These are phyloP conservation scores for Tipula unca DNA, from an alignment of 2,888 invertebrate species.

Conservation along the genomic window DNA sequence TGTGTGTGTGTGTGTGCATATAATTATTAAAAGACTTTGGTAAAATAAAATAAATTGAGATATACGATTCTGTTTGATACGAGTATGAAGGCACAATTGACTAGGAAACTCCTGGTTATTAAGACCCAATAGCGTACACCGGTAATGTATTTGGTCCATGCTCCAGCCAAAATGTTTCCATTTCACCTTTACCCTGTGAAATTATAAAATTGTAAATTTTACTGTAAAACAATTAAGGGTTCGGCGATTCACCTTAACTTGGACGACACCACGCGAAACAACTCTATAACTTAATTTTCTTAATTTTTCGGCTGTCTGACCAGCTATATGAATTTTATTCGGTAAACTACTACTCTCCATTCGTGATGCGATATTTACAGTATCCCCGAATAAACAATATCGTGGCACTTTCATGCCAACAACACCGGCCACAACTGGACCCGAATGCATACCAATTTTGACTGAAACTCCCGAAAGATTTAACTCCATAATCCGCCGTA, in stretches of 20 bases:
- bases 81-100: neutral
- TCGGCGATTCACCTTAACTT: conserved; percentile 57
- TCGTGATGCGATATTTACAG: conserved; percentile 83
- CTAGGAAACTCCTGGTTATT: neutral
- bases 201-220: neutral
- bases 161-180: conserved; percentile 75
- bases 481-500: conserved; percentile 57
- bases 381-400: conserved; percentile 85
- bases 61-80: neutral
- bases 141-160: conserved; percentile 44
- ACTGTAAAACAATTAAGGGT: neutral
- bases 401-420: conserved; percentile 77
- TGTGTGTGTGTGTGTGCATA: neutral
- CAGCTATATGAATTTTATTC: conserved; percentile 68
- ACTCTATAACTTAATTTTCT: conserved; percentile 56
- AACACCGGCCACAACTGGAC: conserved; percentile 80
- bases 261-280: conserved; percentile 62
- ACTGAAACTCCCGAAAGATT: conserved; percentile 55
- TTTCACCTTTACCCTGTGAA: conserved; percentile 75
- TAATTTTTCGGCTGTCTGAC: conserved; percentile 58
- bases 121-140: neutral
- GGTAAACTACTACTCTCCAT: conserved; percentile 68
- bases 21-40: neutral
- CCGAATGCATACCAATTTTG: conserved; percentile 71
- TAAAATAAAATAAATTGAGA: neutral